Evolutionary conservation across 2,113 vertebrate species (phyloP), one percentile per base, ranked within the genome.

Genomic region (Datnioides undecimradiatus): DNA sequence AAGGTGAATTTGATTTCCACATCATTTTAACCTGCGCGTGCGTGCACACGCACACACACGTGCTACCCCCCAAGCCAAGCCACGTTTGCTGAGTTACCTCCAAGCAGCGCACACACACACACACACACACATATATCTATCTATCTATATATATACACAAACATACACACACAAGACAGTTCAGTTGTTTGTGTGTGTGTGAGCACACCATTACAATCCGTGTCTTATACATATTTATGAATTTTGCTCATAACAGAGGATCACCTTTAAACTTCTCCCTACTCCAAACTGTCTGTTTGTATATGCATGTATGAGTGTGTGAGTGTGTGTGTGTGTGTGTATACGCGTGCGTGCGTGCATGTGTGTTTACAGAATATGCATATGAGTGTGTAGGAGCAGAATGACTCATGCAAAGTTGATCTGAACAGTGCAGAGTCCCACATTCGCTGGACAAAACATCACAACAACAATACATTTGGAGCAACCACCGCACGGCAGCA

Each of bases 1-100:
- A 95, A 96, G 95, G 95, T 95, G 91, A 95, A 95, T 93, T 94
- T 89, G 73, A 94, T 94, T 95, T 95, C 93, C 94, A 95, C 93
- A 94, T 93, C 70, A 90, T 95, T 96, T 96, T 96, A 93, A 90
- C 82, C 49, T n/a, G n/a, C n/a, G n/a, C n/a, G n/a, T n/a, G n/a
- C n/a, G n/a, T n/a, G n/a, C 78, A 16, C 36, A 33, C 36, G 41
- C 33, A 0, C 71, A 27, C 23, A 64, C 57, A 73, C 8, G 1
- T 27, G 65, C 70, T 41, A 79, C 62, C 76, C 60, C 62, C 76
- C 60, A 7, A 73, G 73, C 62, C 48, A 74, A 65, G 72, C 91
- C 90, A 93, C 41, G 92, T 90, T 95, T 94, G 93, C 84, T 94
- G 94, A 94, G 69, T 90, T 94, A 91, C 87, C 75, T 76, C 21